These are phyloP conservation scores for Diabrotica balteata DNA, from an alignment of 2,888 invertebrate genomes.

Conservation along the genomic window DNA sequence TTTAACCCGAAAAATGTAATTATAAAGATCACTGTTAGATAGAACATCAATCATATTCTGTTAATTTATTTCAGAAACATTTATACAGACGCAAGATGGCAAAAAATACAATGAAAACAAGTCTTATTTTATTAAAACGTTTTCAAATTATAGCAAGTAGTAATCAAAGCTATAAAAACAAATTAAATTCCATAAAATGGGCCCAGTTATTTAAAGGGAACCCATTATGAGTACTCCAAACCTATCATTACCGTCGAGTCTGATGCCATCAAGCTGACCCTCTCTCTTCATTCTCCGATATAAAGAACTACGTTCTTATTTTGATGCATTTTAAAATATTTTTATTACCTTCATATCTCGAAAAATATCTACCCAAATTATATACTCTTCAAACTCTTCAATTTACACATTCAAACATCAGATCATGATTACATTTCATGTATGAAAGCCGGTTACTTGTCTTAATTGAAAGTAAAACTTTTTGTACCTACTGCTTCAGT, in stretches of 20 bases:
- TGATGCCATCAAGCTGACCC: constrained; percentile 52
- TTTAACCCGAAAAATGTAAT: constrained; percentile 40
- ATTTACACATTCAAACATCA: constrained; percentile 33
- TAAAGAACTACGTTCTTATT: constrained; percentile 50
- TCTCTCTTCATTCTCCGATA: constrained; percentile 43
- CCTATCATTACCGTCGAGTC: constrained; percentile 58
- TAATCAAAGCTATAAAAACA: constrained; percentile 64
- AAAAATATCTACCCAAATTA: constrained; percentile 44
- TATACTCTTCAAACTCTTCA: constrained; percentile 32
- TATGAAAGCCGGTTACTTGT: not conserved
- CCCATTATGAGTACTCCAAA: constrained; percentile 59
- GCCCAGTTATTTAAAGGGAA: constrained; percentile 59
- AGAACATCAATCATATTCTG: constrained; percentile 53
- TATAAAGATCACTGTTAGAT: constrained; percentile 45
- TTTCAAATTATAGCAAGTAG: constrained; percentile 61
- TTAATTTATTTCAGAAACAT: constrained; percentile 40
- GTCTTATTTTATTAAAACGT: constrained; percentile 59
- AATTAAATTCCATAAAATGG: constrained; percentile 62
- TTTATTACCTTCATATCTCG: constrained; percentile 49
- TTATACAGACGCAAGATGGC: constrained; percentile 42
- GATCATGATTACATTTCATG: constrained; percentile 13
- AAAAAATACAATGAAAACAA: constrained; percentile 50
- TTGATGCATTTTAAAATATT: constrained; percentile 57
- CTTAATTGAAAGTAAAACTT: not conserved
- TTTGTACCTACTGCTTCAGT: not conserved